Evolutionary conservation across 2,797 vertebrate genomes (phyloP), one percentile per base, ranked within the genome.

Genomic region (Hydrophis major): DNA sequence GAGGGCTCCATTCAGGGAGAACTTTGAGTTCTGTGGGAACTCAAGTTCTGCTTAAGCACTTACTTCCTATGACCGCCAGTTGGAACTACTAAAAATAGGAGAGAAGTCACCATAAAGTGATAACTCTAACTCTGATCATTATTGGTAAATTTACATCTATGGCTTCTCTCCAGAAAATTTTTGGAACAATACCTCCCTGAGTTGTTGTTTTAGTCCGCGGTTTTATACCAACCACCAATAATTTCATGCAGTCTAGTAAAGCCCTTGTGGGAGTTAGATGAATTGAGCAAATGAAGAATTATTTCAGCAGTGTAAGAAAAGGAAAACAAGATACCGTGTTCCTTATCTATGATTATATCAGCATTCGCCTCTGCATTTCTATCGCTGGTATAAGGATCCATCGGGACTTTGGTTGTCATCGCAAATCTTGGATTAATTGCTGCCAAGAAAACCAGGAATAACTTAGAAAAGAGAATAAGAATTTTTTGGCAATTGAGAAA

Each of bases 361-460:
- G 37, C 12, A 25, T 83, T 83, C n/a, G 25, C 7, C n/a, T 88
- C 74, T 83, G 20, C 20, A 83, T 83, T 83, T 47, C 18, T 5
- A 55, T 88, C 42, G 7, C 28, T 60, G 16, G 47, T 42, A 37
- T 88, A 28, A 56, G 22, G 20, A 78, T 93, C 89, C 86, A 74
- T 78, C 1, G 60, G 66, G n/a, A n/a, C 13, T 32, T 42, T 60
- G 32, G 92, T 89, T 1, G 63, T 28, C 12, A n/a, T 37, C 50
- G 32, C 18, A 87, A 74, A 93, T 63, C 93, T 74, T 86, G 93
- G 90, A 32, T 86, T 74, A 89, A 86, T 16, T 42, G 50, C 93
- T 93, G 90, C 32, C 69, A 89, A 88, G 7, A 56, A 57, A 91
- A 88, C 16, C 61, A 6, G 20, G 22, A 28, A 32, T 13, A 89